A percentile compares a stretch with the other conserved stretches of the same genome.
phyloP scores from a whole-genome alignment of 2,797 vertebrate species.

The Manis pentadactyla region DNA sequence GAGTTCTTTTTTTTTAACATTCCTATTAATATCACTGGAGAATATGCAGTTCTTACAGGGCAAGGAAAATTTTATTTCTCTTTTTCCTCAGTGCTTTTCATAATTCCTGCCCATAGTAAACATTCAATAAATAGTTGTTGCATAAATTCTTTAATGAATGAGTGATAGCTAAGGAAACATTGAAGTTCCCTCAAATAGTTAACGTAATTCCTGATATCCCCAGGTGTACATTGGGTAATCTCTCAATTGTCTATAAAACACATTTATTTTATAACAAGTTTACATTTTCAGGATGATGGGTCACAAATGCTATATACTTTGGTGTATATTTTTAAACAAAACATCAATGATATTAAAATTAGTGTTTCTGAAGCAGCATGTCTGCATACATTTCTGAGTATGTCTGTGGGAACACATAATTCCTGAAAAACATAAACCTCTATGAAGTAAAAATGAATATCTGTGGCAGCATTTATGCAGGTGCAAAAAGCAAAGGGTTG shows the following conservation, averaged over 20 bases:
- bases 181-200: background rate
- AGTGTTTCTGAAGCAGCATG: background rate
- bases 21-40: background rate
- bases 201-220: background rate
- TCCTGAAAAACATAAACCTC: background rate
- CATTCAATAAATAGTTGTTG: background rate
- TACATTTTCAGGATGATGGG: background rate
- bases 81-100: background rate
- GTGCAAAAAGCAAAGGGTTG: background rate
- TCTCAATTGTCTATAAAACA: background rate
- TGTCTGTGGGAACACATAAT: background rate
- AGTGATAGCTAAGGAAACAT: background rate
- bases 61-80: background rate
- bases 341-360: slow-evolving; percentile 20
- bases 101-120: background rate
- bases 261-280: background rate
- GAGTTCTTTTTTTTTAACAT: background rate
- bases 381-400: background rate
- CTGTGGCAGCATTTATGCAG: background rate
- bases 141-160: background rate
- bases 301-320: background rate
- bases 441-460: slow-evolving; percentile 1
- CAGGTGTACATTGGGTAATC: background rate
- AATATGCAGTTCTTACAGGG: background rate
- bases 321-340: slow-evolving; percentile 17